Evolutionary conservation across 2,113 vertebrate genomes (phyloP).

Genomic region (Sphaerodactylus townsendi): DNA sequence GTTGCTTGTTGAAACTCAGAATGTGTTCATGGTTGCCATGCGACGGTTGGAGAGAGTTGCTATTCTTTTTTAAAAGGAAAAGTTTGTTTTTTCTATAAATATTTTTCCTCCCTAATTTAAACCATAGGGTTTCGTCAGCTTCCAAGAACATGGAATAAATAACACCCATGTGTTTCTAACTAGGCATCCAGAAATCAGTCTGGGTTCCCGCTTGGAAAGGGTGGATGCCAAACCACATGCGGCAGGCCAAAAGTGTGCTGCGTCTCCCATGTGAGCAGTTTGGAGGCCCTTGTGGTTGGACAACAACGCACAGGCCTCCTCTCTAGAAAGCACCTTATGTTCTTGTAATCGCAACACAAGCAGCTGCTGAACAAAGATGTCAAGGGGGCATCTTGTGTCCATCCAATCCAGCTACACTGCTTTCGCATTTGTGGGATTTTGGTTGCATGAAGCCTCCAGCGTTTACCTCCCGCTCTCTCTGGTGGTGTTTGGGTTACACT

Average conservation of each 20-base stretch:
- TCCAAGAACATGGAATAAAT: slow-evolving; percentile 21
- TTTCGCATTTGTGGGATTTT: background rate
- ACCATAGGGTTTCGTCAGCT: background rate
- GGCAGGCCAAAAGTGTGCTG: background rate
- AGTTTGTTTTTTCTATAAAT: slow-evolving; percentile 31
- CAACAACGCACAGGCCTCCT: background rate
- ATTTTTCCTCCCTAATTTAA: slow-evolving; percentile 39
- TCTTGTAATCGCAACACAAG: background rate
- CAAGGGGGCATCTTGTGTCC: no score
- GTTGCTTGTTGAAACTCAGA: background rate
- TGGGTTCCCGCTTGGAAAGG: slow-evolving; percentile 25
- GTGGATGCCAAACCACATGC: background rate
- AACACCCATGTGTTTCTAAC: slow-evolving; percentile 51
- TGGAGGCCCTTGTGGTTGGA: background rate
- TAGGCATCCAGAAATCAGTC: slow-evolving; percentile 43
- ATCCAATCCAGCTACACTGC: background rate
- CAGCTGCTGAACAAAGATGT: no score
- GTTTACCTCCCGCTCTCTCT: background rate
- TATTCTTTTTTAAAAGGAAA: background rate
- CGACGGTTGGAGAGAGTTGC: background rate
- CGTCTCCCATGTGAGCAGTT: background rate
- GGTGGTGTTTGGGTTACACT: no score
- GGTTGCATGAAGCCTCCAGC: background rate
- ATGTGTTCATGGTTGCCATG: background rate
- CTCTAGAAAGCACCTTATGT: background rate